These are phyloP conservation scores for Scyliorhinus canicula DNA, from an alignment of 2,797 vertebrate species.

Conservation along the genomic window DNA sequence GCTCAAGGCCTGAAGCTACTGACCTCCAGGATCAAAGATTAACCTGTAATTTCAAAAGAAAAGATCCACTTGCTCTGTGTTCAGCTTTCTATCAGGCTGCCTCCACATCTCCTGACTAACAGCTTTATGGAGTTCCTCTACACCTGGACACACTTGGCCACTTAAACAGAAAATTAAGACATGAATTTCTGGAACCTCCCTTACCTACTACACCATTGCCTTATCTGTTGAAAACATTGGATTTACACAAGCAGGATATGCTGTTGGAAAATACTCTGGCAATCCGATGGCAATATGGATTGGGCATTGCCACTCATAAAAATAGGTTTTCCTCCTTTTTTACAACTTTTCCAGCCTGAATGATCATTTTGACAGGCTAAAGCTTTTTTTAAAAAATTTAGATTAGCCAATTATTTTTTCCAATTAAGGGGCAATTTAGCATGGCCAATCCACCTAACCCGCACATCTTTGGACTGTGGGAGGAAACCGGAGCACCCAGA, in stretches of 20 bases:
- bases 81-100: not conserved
- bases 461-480: too few species aligned
- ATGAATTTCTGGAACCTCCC: not conserved
- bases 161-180: not conserved
- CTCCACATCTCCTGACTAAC: not conserved
- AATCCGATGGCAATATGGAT: not conserved
- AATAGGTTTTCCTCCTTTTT: not conserved
- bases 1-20: not conserved
- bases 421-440: too few species aligned
- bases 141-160: not conserved
- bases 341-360: not conserved
- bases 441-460: too few species aligned
- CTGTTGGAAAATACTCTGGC: not conserved
- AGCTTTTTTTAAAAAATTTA: too few species aligned
- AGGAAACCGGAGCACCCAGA: too few species aligned
- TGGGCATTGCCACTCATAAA: not conserved
- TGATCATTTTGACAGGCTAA: not conserved
- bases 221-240: not conserved
- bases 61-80: not conserved
- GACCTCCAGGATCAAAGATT: not conserved
- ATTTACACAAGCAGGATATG: not conserved
- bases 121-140: not conserved
- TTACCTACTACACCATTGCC: too few species aligned
- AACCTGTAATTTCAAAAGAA: not conserved
- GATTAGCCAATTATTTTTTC: too few species aligned